phyloP scores from a whole-genome alignment of 1,140 invertebrate species.

The Drosophila gunungcola region DNA sequence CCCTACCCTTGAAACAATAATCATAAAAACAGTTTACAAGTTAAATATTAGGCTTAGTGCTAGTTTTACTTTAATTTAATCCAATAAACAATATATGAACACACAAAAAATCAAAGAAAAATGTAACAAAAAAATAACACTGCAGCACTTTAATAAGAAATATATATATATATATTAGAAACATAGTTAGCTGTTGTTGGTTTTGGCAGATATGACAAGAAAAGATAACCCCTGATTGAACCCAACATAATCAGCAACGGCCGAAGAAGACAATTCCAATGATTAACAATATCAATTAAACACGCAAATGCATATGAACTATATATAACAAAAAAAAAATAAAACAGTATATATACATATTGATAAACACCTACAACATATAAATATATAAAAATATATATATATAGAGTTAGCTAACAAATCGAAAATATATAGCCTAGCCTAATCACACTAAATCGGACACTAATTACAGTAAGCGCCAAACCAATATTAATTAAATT shows the following conservation, averaged over 20 bases:
- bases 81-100: conserved; percentile 11
- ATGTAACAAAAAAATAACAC: conserved; percentile 3
- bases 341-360: conserved; percentile 26
- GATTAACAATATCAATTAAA: conserved; percentile 56
- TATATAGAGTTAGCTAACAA: conserved; percentile 34
- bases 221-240: conserved; percentile 35
- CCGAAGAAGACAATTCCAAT: conserved; percentile 34
- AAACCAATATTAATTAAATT: conserved; percentile 58
- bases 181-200: conserved; percentile 32
- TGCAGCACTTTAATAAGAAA: conserved; percentile 26
- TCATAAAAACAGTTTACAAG: conserved; percentile 4
- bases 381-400: conserved; percentile 15
- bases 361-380: conserved; percentile 12
- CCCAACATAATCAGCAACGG: conserved; percentile 26
- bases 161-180: conserved; percentile 23
- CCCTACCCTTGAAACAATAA: conserved; percentile 8
- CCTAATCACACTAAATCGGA: conserved; percentile 44
- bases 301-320: conserved; percentile 43
- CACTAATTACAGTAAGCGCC: conserved; percentile 48
- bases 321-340: conserved; percentile 27
- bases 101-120: conserved; percentile 8
- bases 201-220: background rate
- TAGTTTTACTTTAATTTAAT: conserved; percentile 34
- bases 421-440: conserved; percentile 33
- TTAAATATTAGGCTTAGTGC: conserved; percentile 18